Evolutionary conservation across 2,113 vertebrate species (phyloP).

Genomic region (Indri indri): DNA sequence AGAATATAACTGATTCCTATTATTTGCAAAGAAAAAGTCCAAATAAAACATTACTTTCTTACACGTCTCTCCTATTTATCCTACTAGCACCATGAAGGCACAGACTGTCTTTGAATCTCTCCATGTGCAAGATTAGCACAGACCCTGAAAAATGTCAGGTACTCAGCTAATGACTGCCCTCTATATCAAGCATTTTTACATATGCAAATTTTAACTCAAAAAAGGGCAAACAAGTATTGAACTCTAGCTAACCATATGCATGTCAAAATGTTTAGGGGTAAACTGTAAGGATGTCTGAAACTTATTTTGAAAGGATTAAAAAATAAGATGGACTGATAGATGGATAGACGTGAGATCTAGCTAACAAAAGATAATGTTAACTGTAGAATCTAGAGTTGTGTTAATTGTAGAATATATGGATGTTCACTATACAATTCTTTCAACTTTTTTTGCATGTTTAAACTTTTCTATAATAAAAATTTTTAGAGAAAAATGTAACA

Average conservation of each 20-base stretch:
- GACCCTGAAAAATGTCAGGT: background rate
- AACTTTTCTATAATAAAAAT: slow-evolving; percentile 43
- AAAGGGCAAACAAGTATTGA: background rate
- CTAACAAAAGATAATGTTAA: slow-evolving; percentile 31
- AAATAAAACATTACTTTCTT: slow-evolving; percentile 37
- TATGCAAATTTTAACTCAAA: background rate
- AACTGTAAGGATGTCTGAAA: background rate
- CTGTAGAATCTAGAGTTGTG: background rate
- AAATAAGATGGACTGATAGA: background rate
- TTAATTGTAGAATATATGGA: background rate
- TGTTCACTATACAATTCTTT: background rate
- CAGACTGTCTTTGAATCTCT: background rate
- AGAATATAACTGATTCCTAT: background rate
- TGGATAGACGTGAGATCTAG: background rate
- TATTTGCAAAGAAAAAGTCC: slow-evolving; percentile 24
- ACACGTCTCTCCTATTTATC: background rate
- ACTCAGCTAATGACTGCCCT: background rate
- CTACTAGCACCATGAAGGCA: slow-evolving; percentile 7
- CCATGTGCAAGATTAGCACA: background rate
- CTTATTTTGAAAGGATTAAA: slow-evolving; percentile 31
- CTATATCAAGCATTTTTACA: background rate
- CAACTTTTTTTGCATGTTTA: slow-evolving; percentile 27
- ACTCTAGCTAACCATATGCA: slow-evolving; percentile 11
- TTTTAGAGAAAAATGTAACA: background rate
- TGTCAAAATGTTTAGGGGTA: background rate